Conservation (phyloP, 2,888 invertebrate genomes). For the Metopia argyrocephala region DNA sequence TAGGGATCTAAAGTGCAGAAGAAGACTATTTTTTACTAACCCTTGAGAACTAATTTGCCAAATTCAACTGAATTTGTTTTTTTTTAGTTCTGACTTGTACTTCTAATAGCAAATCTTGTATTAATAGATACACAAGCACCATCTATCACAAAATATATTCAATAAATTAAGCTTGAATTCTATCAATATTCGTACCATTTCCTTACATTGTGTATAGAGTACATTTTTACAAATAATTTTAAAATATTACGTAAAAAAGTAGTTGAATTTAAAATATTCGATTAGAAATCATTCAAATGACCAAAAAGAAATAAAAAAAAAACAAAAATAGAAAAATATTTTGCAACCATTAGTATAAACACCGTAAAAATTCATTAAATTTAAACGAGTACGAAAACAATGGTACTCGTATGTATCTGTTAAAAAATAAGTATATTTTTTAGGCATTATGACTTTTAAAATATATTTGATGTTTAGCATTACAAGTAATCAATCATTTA, state of each 20-base stretch:
- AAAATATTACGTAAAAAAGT: background rate
- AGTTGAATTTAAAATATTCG: background rate
- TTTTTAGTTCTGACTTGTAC: no score
- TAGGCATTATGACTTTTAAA: background rate
- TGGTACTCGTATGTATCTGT: background rate
- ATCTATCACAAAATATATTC: no score
- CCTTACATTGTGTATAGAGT: no score
- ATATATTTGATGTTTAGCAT: background rate
- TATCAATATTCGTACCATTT: no score
- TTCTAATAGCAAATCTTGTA: no score
- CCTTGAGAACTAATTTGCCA: no score
- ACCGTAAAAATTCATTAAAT: background rate
- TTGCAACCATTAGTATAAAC: background rate
- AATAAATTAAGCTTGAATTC: no score
- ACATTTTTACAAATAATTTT: no score
- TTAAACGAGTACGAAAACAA: background rate
- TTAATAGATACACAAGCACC: no score
- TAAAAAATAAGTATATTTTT: background rate
- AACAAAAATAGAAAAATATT: background rate
- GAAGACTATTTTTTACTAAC: no score
- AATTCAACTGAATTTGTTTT: no score
- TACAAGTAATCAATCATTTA: background rate
- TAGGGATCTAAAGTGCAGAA: no score
- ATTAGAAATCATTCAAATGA: background rate
- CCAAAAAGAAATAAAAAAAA: background rate